Conservation (phyloP, 2,113 vertebrate species). For the Tragelaphus scriptus region DNA sequence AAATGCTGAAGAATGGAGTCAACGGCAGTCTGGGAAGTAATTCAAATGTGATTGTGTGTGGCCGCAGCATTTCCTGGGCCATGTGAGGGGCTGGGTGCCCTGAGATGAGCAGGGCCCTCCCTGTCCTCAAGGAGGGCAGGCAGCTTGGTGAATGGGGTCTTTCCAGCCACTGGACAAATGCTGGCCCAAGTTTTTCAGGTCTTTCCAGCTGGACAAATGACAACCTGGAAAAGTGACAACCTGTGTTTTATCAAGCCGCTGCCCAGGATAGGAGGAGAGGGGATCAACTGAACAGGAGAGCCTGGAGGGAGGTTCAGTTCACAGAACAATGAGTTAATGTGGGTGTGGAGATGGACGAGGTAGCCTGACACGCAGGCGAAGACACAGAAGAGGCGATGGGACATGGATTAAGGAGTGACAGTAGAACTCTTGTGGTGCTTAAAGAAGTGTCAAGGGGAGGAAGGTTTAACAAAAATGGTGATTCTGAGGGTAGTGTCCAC, state of each 20-base stretch:
- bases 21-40: not conserved
- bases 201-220: not conserved
- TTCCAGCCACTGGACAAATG: not conserved
- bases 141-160: not conserved
- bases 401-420: not conserved
- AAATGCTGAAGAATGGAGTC: not conserved
- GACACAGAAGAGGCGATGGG: not conserved
- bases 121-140: not conserved
- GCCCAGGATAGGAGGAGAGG: not conserved
- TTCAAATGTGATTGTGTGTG: not conserved
- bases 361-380: not conserved
- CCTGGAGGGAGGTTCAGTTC: not conserved
- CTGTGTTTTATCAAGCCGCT: not conserved
- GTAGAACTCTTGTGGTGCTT: not conserved
- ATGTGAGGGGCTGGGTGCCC: accelerated
- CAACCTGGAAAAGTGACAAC: not conserved
- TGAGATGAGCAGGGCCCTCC: not conserved
- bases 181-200: not conserved
- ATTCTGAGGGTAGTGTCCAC: no score
- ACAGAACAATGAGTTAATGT: not conserved
- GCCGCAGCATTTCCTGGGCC: not conserved
- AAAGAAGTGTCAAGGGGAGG: not conserved
- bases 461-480: not conserved
- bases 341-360: not conserved
- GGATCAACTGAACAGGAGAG: not conserved